These are phyloP conservation scores for Formica aserva DNA, from an alignment of 2,888 invertebrate genomes.

Conservation along the genomic window DNA sequence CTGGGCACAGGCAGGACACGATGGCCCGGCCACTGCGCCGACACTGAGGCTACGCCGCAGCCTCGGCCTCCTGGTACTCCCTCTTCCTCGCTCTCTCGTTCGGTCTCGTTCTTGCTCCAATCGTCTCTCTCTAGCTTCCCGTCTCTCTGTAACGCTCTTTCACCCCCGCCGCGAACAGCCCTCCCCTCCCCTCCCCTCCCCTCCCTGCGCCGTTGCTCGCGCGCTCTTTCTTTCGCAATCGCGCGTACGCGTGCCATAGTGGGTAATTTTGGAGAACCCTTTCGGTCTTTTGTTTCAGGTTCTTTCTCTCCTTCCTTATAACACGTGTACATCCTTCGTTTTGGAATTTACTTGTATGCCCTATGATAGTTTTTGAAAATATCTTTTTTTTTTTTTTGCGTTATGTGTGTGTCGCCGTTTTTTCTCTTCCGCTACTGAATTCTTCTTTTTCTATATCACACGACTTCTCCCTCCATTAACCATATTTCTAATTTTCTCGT, in stretches of 20 bases:
- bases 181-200: conserved; percentile 53
- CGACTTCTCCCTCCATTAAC: background rate
- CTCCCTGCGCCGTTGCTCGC: conserved; percentile 30
- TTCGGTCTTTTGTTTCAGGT: background rate
- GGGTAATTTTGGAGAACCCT: conserved; percentile 44
- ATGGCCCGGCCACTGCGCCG: conserved; percentile 86
- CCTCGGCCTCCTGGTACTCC: conserved; percentile 84
- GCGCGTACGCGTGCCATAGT: conserved; percentile 13
- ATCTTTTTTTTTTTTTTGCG: background rate
- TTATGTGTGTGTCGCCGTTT: background rate
- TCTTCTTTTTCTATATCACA: conserved; percentile 16
- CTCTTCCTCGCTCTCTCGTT: conserved; percentile 57
- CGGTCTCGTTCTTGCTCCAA: conserved; percentile 72
- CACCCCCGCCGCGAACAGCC: conserved; percentile 50
- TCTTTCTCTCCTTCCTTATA: background rate
- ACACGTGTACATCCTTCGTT: background rate
- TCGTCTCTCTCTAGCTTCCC: conserved; percentile 35
- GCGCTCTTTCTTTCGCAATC: conserved; percentile 34
- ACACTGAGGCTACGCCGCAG: conserved; percentile 85
- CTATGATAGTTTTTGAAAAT: conserved; percentile 23
- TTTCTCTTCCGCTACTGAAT: conserved; percentile 13
- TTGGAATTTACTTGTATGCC: background rate
- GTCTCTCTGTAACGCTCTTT: conserved; percentile 42
- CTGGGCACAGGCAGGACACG: conserved; percentile 84
- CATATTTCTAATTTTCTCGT: conserved; percentile 24